Evolutionary conservation across 2,113 vertebrate genomes (phyloP).

Genomic region (Actenoides lindsayi): DNA sequence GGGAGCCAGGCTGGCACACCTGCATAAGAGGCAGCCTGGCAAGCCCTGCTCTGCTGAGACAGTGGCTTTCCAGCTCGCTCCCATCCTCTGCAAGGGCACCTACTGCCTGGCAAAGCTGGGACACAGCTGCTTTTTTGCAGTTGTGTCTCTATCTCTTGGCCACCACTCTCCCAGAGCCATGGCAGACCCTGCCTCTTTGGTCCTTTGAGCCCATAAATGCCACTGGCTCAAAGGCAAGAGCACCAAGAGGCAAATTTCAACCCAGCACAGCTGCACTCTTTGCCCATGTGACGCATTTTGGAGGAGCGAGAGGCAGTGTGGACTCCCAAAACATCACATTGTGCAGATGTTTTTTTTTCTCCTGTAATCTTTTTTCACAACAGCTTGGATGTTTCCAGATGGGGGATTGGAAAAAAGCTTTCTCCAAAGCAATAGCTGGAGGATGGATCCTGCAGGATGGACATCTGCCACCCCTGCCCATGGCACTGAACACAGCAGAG

Average conservation of each 20-base stretch:
- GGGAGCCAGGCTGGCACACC: constrained; percentile 3
- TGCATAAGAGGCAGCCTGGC: background rate
- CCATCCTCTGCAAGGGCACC: background rate
- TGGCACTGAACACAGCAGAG: accelerated
- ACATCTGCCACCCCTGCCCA: background rate
- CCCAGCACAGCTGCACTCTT: constrained; percentile 15
- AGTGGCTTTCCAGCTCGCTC: background rate
- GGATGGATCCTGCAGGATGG: background rate
- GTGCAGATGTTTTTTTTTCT: background rate
- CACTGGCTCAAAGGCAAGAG: background rate
- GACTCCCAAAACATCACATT: background rate
- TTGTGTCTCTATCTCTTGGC: background rate
- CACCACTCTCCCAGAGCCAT: background rate
- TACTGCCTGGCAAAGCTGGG: background rate
- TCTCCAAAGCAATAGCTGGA: background rate
- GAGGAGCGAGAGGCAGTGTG: accelerated
- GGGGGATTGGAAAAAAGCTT: background rate
- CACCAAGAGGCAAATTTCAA: background rate
- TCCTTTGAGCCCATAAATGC: background rate
- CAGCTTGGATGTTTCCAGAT: background rate
- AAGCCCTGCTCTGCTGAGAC: background rate
- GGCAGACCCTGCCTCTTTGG: background rate
- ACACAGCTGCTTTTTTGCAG: constrained; percentile 20
- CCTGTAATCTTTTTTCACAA: background rate
- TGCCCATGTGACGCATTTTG: background rate